Evolutionary conservation across 1,140 invertebrate species (phyloP).

Genomic region (Nautilus pompilius): DNA sequence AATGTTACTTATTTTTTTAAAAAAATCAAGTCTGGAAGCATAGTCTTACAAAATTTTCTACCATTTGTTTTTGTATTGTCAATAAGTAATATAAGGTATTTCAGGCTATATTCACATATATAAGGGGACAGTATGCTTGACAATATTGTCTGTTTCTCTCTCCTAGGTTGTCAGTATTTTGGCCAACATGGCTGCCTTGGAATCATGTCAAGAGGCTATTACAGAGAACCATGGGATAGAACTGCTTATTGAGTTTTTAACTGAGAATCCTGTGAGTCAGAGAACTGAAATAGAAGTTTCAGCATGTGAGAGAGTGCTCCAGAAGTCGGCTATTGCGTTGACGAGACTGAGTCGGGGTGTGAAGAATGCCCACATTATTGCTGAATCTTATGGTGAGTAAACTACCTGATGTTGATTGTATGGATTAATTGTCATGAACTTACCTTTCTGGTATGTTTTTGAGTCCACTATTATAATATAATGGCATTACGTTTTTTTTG

Average conservation of each 20-base stretch:
- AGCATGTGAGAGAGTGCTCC: conserved; percentile 74
- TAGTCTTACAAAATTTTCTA: no score
- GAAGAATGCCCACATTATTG: conserved; percentile 70
- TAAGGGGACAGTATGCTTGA: no score
- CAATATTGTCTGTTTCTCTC: conserved; percentile 7
- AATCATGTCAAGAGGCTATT: conserved; percentile 64
- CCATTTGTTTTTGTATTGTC: no score
- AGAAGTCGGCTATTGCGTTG: conserved; percentile 81
- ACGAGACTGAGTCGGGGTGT: conserved; percentile 74
- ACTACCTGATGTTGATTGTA: no score
- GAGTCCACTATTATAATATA: no score
- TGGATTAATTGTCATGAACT: no score
- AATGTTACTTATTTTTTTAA: no score
- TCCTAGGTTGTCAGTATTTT: conserved; percentile 69
- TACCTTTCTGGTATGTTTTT: no score
- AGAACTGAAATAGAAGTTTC: conserved; percentile 60
- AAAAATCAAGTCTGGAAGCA: no score
- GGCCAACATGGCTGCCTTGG: conserved; percentile 72
- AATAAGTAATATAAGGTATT: no score
- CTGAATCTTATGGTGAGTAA: conserved; percentile 67
- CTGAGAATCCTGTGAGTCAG: conserved; percentile 63
- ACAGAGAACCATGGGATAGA: conserved; percentile 64
- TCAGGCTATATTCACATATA: no score
- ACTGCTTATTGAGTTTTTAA: conserved; percentile 74
- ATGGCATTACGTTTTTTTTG: no score